Conservation (phyloP, 1,140 invertebrate species). For the Bombus waltoni region DNA sequence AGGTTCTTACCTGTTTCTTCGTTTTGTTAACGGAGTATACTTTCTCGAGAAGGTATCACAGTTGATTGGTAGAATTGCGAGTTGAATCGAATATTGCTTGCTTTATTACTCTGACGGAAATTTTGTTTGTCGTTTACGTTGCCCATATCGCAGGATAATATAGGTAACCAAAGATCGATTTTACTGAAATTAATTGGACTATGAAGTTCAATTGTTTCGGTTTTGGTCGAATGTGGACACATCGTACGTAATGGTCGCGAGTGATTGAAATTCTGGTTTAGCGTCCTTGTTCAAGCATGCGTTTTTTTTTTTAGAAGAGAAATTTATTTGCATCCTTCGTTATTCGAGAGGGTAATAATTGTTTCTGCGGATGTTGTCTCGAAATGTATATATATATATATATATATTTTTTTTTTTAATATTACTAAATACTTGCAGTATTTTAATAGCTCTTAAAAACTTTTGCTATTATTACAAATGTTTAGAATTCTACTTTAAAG, state of each 20-base stretch:
- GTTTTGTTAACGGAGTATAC: background rate
- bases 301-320: background rate
- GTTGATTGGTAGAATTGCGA: background rate
- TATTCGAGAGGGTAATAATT: background rate
- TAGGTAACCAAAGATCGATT: slow-evolving; percentile 2
- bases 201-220: background rate
- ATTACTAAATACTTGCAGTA: background rate
- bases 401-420: background rate
- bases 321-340: background rate
- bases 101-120: background rate
- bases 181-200: slow-evolving; percentile 5
- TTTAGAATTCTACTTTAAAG: background rate
- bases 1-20: background rate
- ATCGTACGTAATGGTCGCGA: background rate
- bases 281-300: background rate
- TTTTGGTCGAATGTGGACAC: background rate
- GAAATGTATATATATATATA: background rate
- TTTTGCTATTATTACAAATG: no score
- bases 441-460: no score
- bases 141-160: background rate
- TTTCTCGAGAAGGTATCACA: background rate
- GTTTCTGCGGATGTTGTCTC: no score
- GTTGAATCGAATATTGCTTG: background rate
- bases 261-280: background rate
- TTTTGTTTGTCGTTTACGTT: slow-evolving; percentile 1